Evolutionary conservation across 2,113 vertebrate genomes (phyloP).

Genomic region (Prinia subflava): DNA sequence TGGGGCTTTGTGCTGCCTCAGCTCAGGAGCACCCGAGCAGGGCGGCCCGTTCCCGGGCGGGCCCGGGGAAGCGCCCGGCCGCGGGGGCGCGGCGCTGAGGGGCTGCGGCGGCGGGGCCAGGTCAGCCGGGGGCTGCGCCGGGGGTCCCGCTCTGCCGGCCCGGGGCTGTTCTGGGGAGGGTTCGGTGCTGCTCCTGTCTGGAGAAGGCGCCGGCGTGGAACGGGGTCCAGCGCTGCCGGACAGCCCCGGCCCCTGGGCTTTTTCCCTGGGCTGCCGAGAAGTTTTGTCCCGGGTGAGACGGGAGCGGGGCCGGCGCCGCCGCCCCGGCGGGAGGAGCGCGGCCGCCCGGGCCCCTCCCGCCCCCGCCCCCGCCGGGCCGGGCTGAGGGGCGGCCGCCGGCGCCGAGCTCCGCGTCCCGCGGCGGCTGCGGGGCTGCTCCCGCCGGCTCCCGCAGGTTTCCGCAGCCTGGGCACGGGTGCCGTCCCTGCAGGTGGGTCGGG

Average conservation of each 20-base stretch:
- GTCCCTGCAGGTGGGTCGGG: conserved; percentile 1
- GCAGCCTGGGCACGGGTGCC: background rate
- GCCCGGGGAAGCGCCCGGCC: too few relatives aligned
- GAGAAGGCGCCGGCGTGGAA: background rate
- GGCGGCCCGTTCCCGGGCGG: background rate
- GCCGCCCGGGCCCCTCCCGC: background rate
- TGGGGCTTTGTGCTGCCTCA: conserved; percentile 44
- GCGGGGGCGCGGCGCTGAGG: background rate
- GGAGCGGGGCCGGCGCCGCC: background rate
- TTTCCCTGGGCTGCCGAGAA: background rate
- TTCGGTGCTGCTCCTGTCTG: background rate
- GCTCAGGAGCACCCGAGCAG: background rate
- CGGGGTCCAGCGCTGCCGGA: too few relatives aligned
- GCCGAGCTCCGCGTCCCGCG: background rate
- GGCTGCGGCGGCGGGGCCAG: background rate
- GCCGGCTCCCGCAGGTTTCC: background rate
- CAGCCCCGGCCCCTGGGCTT: too few relatives aligned
- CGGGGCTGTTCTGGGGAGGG: background rate
- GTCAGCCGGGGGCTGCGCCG: background rate
- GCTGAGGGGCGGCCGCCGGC: background rate
- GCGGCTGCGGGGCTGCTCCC: background rate
- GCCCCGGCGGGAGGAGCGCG: background rate
- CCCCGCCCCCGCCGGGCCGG: background rate
- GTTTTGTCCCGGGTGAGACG: background rate
- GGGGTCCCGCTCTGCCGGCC: background rate